Evolutionary conservation across 2,888 invertebrate species (phyloP).

Genomic region (Drosophila koepferae): DNA sequence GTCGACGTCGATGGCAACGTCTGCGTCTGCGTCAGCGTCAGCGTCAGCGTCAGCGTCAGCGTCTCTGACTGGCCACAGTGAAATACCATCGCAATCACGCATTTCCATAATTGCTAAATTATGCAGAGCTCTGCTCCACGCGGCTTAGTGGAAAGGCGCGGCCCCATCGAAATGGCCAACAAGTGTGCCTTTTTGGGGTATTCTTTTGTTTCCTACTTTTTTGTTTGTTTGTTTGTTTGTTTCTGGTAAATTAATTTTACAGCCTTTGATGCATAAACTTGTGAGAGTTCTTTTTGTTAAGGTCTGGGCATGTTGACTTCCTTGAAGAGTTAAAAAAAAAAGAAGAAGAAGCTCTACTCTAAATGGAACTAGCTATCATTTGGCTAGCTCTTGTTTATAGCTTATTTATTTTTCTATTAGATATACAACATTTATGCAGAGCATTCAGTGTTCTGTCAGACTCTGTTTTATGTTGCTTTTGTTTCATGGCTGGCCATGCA

Average conservation of each 20-base stretch:
- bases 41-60: constrained; percentile 4
- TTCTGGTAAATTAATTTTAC: constrained; percentile 79
- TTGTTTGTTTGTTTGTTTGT: constrained; percentile 32
- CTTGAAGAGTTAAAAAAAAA: constrained; percentile 1
- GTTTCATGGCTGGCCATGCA: constrained; percentile 54
- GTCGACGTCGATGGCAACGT: background rate
- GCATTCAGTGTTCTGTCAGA: constrained; percentile 25
- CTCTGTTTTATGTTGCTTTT: constrained; percentile 36
- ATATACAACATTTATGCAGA: constrained; percentile 1
- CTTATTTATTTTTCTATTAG: background rate
- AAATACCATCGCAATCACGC: constrained; percentile 48
- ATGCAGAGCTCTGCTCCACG: constrained; percentile 54
- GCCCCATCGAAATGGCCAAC: constrained; percentile 45
- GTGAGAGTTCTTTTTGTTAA: constrained; percentile 11
- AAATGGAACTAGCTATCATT: background rate
- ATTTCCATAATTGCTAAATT: constrained; percentile 81
- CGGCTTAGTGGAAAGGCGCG: constrained; percentile 38
- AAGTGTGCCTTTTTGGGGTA: constrained; percentile 63
- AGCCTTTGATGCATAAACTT: constrained; percentile 40
- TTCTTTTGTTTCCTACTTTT: constrained; percentile 58
- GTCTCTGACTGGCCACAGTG: constrained; percentile 8
- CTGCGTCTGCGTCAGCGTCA: constrained; percentile 4
- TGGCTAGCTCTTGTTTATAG: background rate
- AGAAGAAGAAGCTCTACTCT: background rate
- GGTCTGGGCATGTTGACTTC: constrained; percentile 3